Base-by-base conservation (phyloP, 2,888 invertebrate species). In the Bugulina stolonifera region DNA sequence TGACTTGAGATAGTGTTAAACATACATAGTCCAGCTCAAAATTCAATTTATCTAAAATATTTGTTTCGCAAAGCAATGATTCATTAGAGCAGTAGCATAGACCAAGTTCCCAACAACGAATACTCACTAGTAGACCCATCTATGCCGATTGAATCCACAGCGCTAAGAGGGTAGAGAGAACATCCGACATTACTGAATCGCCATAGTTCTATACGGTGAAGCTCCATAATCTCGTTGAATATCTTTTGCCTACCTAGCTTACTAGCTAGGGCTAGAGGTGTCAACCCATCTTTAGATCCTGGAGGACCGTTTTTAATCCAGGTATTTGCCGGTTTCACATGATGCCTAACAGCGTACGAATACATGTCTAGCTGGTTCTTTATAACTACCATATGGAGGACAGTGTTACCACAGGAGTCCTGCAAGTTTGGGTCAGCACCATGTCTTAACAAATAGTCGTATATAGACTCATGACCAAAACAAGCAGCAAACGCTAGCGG, bases 321-420 rank as follows among this genome's bases (percentile, higher is more conserved):
- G 81, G 94, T 93, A 80, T 93, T 92, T 2, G 98, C 97, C 25
- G 70, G 52, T 27, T 25, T 70, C 10, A 25, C 23, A 18, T 96
- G 96, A 85, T 99, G 98, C 22, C 95, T 89, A 55, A 98, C 88
- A 0, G 97, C 97, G 85, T 98, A 98, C 35, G 95, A 94, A 82
- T 97, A 98, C 97, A 98, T 98, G 80, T 94, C 96, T 87, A 94
- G 86, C 86, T 97, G 96, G 86, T 98, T 95, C 81, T 94, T 92
- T 74, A 99, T 96, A 54, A 99, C 98, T 54, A 98, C 94, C 95
- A 99, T 97, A 83, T 99, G 99, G n/a, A 99, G 87, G 75, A 97
- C 94, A 90, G 95, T 97, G 83, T 99, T 99, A 18, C 99, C 99
- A 81, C 95, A 97, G 0, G 92, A 90, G 84, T 99, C 98, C 83